Conservation (phyloP, 64 coral and sea anemone species). For the Montipora cactus region DNA sequence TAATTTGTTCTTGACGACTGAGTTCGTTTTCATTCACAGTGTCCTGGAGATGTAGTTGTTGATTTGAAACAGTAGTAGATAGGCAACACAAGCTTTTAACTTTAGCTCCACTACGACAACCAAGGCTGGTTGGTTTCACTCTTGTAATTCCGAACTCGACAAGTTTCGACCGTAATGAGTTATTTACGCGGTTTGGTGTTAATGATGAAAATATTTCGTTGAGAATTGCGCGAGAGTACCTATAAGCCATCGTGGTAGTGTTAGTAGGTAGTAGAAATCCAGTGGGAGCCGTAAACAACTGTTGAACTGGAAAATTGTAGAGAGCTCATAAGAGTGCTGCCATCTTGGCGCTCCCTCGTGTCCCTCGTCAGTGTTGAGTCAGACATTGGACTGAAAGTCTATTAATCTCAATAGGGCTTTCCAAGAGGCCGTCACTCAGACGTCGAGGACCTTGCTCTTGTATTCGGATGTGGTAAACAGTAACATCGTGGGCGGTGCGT, state of each 20-base stretch:
- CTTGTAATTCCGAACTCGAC: constrained; percentile 30
- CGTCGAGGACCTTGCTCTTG: no score
- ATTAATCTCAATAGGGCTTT: no score
- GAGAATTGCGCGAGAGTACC: not conserved
- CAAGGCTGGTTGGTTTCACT: constrained; percentile 23
- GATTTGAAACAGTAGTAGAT: constrained; percentile 1
- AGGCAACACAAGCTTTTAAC: constrained; percentile 1
- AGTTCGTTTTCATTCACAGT: constrained; percentile 1
- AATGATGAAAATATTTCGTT: not conserved
- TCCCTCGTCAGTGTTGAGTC: no score
- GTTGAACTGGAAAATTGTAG: not conserved
- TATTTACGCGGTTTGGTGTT: not conserved
- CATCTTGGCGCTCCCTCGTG: not conserved
- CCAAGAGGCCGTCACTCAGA: no score
- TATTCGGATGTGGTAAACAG: no score
- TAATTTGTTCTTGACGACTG: not conserved
- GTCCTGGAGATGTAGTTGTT: not conserved
- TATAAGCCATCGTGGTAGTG: not conserved
- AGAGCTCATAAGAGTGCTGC: not conserved
- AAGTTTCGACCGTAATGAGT: constrained; percentile 22
- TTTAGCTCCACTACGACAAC: constrained; percentile 42
- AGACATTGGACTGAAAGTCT: no score
- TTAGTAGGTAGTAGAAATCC: not conserved
- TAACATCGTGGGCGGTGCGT: no score
- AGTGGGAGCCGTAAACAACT: not conserved